Conservation (phyloP, 2,888 invertebrate genomes). For the Selenia dentaria region DNA sequence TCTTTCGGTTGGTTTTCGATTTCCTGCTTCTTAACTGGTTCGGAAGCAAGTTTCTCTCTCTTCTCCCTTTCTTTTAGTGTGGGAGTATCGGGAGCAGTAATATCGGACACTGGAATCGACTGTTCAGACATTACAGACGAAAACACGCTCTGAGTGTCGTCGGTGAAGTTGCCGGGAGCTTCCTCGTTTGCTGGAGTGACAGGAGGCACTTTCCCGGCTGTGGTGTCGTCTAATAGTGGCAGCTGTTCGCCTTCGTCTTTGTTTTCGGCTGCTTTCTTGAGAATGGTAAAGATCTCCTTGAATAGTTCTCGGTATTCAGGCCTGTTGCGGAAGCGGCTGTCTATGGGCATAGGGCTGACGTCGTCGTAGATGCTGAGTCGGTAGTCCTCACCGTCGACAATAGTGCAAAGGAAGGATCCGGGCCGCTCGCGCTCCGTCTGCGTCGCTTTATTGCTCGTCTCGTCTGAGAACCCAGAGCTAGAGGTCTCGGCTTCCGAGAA, state of each 20-base stretch:
- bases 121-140: constrained; percentile 91
- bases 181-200: constrained; percentile 88
- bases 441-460: constrained; percentile 92
- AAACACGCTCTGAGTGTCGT: constrained; percentile 90
- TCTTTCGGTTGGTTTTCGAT: constrained; percentile 45
- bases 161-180: constrained; percentile 86
- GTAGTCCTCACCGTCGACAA: constrained; percentile 94
- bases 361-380: constrained; percentile 94
- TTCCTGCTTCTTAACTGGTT: constrained; percentile 61
- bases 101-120: constrained; percentile 88
- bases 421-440: constrained; percentile 91
- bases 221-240: constrained; percentile 88
- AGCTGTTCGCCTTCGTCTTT: constrained; percentile 92
- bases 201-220: constrained; percentile 86
- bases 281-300: constrained; percentile 92
- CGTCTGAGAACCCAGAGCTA: constrained; percentile 93
- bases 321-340: constrained; percentile 91
- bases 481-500: constrained; percentile 94
- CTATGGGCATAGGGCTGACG: constrained; percentile 91
- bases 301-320: constrained; percentile 93
- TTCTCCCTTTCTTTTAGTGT: constrained; percentile 85
- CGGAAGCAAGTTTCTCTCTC: constrained; percentile 52
- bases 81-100: constrained; percentile 81
- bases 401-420: constrained; percentile 93
- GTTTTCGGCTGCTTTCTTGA: constrained; percentile 93